These are phyloP conservation scores for Cichlasoma orientale DNA, from an alignment of 2,797 vertebrate species.

Conservation along the genomic window DNA sequence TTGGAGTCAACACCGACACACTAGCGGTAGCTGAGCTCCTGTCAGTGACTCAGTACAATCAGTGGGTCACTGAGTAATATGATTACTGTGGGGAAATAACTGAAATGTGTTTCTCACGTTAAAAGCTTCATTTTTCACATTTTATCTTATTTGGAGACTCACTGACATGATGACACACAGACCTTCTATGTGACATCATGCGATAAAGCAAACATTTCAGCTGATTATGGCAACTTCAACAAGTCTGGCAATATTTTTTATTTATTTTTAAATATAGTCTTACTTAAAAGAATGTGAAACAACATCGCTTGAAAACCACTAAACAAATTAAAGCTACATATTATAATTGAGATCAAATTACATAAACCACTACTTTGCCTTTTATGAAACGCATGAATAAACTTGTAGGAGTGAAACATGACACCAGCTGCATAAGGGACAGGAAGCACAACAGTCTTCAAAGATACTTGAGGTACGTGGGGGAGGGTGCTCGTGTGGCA, in stretches of 20 bases:
- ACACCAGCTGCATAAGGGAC: constrained; percentile 63
- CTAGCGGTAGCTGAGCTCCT: constrained; percentile 2
- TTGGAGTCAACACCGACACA: constrained; percentile 16
- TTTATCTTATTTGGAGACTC: neutral
- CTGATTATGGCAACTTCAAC: neutral
- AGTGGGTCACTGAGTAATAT: constrained; percentile 2
- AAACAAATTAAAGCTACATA: constrained; percentile 19
- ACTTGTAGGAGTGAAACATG: constrained; percentile 61
- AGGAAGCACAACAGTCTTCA: constrained; percentile 74
- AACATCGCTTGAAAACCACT: constrained; percentile 4
- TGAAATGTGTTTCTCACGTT: neutral
- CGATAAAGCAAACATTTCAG: neutral
- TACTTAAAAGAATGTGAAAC: neutral
- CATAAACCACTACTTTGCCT: constrained; percentile 48
- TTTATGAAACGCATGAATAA: constrained; percentile 39
- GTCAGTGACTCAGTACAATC: constrained; percentile 9
- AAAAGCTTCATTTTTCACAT: neutral
- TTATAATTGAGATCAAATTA: constrained; percentile 10
- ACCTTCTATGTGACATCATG: neutral
- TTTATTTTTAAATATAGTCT: neutral
- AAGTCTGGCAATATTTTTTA: neutral
- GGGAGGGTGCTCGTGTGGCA: constrained; percentile 54
- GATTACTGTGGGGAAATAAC: neutral
- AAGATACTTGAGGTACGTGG: constrained; percentile 59
- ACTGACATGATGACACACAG: neutral